Percentiles rank a stretch among this genome's conserved stretches.
phyloP scores from a whole-genome alignment of 2,797 vertebrate species.

The Urophycis tenuis region DNA sequence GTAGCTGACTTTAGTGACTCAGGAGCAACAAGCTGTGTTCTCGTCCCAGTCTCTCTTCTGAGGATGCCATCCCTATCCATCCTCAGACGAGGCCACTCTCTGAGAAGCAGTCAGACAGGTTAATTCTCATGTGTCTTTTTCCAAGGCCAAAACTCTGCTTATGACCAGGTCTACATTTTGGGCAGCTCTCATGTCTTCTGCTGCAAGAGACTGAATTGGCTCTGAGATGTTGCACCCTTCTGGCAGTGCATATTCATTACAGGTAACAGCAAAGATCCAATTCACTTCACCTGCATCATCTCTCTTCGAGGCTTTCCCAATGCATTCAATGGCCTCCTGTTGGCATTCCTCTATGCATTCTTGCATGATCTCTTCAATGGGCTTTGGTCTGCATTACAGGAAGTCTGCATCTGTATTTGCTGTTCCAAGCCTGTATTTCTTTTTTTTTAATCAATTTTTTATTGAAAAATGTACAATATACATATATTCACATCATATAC shows the following conservation, averaged over 20 bases:
- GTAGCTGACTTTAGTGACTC: too few relatives aligned
- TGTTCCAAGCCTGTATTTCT: too few relatives aligned
- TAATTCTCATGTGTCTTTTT: slow-evolving; percentile 1
- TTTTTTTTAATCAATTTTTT: too few relatives aligned
- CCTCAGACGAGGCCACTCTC: slow-evolving; percentile 19
- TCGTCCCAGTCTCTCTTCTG: too few relatives aligned
- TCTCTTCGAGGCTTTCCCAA: neutral
- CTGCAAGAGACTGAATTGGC: neutral
- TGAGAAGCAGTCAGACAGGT: too few relatives aligned
- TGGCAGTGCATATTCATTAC: slow-evolving; percentile 7
- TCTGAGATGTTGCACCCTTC: neutral
- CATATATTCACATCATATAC: too few relatives aligned
- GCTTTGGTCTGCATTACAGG: neutral
- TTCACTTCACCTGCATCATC: neutral
- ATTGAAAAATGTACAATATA: too few relatives aligned
- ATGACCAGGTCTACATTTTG: slow-evolving; percentile 5
- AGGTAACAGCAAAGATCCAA: too few relatives aligned
- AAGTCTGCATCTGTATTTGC: slow-evolving; percentile 18
- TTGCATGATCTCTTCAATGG: slow-evolving; percentile 6
- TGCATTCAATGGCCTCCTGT: neutral
- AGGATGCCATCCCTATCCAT: neutral
- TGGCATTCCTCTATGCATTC: slow-evolving; percentile 11
- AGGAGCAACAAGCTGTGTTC: too few relatives aligned
- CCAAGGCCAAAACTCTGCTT: neutral
- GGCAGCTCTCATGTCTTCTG: neutral